Evolutionary conservation across 35 echinoderm and acorn worm genomes (phyloP), one percentile per base, ranked within the genome.

Genomic region (Acanthaster planci): DNA sequence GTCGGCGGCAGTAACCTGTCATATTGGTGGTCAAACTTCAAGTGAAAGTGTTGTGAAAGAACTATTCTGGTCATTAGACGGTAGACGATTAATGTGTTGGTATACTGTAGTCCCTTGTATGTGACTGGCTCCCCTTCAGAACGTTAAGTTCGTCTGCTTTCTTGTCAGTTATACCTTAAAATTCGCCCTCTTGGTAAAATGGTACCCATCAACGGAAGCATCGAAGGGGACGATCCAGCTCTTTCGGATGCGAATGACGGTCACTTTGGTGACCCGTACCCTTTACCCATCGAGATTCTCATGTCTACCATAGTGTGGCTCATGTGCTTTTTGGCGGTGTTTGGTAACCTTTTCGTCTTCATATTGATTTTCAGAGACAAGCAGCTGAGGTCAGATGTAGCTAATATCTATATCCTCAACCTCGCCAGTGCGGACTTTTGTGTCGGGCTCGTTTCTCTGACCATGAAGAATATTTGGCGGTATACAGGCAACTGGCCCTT

Each of bases 291-390:
- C 23, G 81, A 83, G 34, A 1, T 83, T 2, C 2, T 58, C 10
- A 83, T 83, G 15, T 83, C 81, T 38, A 34, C 56, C 14, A 38
- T 83, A 34, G 81, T 79, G n/a, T 87, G 85, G 85, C 47, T 76
- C 37, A 78, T 90, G 14, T 83, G 57, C 5, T 84, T 83, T 18
- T 32, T 90, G 5, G 77, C 87, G 7, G 51, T 83, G 31, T 29
- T 51, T 76, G 87, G 87, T 54, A 90, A 90, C 40, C 16, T 78
- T 29, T 34, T 82, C 15, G 80, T 90, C 2, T 76, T 90, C 37
- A 36, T 16, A 14, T 37, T 72, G 40, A 75, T 90, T 55, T 21
- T 81, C 37, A 35, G 30, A 36, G 87, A 90, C 53, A n/a, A 60
- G n/a, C 40, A 53, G 19, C 40, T 90, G 38, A 57, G 87, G 36